These are phyloP conservation scores for Gerosis bhagava DNA, from an alignment of 2,888 invertebrate genomes.

Conservation along the genomic window DNA sequence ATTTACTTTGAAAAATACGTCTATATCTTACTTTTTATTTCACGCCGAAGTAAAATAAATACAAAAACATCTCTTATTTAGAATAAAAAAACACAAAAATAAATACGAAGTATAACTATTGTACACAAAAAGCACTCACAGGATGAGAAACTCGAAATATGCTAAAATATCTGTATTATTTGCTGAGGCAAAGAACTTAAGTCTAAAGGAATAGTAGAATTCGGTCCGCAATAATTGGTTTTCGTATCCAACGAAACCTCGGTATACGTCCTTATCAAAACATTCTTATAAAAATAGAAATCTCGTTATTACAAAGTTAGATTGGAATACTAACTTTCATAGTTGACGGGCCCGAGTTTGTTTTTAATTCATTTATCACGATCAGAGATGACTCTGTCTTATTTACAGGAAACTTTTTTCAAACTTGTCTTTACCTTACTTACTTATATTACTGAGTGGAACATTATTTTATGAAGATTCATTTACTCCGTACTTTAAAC, in stretches of 20 bases:
- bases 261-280: slow-evolving; percentile 28
- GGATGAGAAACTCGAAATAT: no score
- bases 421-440: slow-evolving; percentile 22
- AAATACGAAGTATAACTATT: no score
- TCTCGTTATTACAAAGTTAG: slow-evolving; percentile 58
- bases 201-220: slow-evolving; percentile 1
- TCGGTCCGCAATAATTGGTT: slow-evolving; percentile 17
- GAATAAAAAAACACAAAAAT: neutral
- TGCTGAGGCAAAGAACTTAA: neutral
- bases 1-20: no score
- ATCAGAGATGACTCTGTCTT: slow-evolving; percentile 26
- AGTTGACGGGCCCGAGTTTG: slow-evolving; percentile 26
- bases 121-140: no score
- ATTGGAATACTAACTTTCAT: slow-evolving; percentile 49
- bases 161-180: neutral
- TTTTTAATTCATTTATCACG: slow-evolving; percentile 30
- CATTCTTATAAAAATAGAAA: slow-evolving; percentile 29
- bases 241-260: slow-evolving; percentile 14
- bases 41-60: no score
- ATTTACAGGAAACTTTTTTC: slow-evolving; percentile 26
- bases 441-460: slow-evolving; percentile 5
- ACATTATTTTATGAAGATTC: slow-evolving; percentile 13
- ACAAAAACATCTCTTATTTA: no score
- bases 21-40: no score
- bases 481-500: no score